A percentile compares a stretch with the other conserved stretches of the same genome.
phyloP scores from a whole-genome alignment of 2,797 vertebrate species.

The Brotula barbata region DNA sequence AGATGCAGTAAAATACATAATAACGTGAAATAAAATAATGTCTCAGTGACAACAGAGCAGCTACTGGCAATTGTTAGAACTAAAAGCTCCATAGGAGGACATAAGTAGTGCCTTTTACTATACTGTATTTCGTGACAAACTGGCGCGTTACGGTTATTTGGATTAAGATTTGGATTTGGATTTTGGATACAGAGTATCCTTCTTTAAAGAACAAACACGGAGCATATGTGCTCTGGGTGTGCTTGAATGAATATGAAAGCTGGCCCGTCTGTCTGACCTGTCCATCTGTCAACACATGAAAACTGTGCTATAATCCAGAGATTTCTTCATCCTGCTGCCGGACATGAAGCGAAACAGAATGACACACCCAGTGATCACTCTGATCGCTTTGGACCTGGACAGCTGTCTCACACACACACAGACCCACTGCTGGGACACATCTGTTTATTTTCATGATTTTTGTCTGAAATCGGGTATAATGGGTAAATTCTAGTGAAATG shows the following conservation, averaged over 20 bases:
- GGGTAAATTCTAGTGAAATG: too few relatives aligned
- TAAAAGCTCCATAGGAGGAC: too few relatives aligned
- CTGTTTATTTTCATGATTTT: neutral
- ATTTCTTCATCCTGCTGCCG: slow-evolving; percentile 61
- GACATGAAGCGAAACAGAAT: slow-evolving; percentile 55
- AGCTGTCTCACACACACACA: slow-evolving; percentile 51
- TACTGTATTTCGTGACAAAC: too few relatives aligned
- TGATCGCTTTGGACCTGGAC: slow-evolving; percentile 54
- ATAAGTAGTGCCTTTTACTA: too few relatives aligned
- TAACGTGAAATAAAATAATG: too few relatives aligned
- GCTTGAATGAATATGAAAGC: slow-evolving; percentile 34
- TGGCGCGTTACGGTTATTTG: too few relatives aligned
- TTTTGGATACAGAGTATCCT: too few relatives aligned
- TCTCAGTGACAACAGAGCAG: too few relatives aligned
- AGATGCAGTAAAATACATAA: too few relatives aligned
- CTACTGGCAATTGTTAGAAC: neutral
- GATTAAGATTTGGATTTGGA: too few relatives aligned
- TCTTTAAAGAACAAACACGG: slow-evolving; percentile 33
- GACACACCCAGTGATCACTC: slow-evolving; percentile 56
- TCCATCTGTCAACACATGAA: slow-evolving; percentile 56
- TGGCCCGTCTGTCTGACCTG: slow-evolving; percentile 43
- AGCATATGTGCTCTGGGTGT: slow-evolving; percentile 28
- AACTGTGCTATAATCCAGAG: slow-evolving; percentile 19
- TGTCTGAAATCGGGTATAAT: neutral
- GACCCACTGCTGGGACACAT: slow-evolving; percentile 20